Evolutionary conservation across 92 coral and sea anemone genomes (phyloP), one percentile per base, ranked within the genome.

Genomic region (Zoanthus sansibaricus): DNA sequence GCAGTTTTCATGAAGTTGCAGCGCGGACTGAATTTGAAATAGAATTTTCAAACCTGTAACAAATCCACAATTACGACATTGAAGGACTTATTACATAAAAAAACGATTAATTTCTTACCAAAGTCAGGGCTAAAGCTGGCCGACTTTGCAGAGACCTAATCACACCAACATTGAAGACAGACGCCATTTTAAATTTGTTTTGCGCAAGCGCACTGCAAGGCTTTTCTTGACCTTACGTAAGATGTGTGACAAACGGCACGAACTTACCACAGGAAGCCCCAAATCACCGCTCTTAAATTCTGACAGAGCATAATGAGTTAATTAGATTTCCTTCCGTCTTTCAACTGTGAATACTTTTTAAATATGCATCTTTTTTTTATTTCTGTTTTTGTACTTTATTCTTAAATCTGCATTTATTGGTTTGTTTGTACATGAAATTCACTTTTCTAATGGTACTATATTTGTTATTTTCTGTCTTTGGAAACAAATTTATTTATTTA

Each of bases 171-270:
- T 91, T 79, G 86, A 90, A 10, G 73, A 76, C 3, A 32, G 93
- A 88, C 92, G 98, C 98, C 98, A 94, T 94, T 83, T 94, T 94
- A 91, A 79, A 90, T 92, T 16, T 52, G 1, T 59, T 68, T 62
- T 17, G 77, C 71, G 73, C 77, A 76, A 47, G 85, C 85, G 89
- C 86, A 62, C 46, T 76, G 46, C 47, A 14, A 32, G 46, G 42
- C 8, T 52, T 75, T 17, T 25, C 14, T 1, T 30, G 30, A 13
- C 69, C 31, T 62, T 69, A 69, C 74, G 7, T 69, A 69, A 69
- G 74, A 30, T 30, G 0, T 30, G 46, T 69, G 74, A 69, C 74
- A 33, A 25, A 33, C 74, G 30, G 74, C 74, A 69, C 74, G 74
- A 69, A 17, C 69, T 20, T 17, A 9, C 3, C 74, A 69, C 74